Evolutionary conservation across 2,888 invertebrate genomes (phyloP), one percentile per base, ranked within the genome.

Genomic region (Hirtodrosophila alboralis): DNA sequence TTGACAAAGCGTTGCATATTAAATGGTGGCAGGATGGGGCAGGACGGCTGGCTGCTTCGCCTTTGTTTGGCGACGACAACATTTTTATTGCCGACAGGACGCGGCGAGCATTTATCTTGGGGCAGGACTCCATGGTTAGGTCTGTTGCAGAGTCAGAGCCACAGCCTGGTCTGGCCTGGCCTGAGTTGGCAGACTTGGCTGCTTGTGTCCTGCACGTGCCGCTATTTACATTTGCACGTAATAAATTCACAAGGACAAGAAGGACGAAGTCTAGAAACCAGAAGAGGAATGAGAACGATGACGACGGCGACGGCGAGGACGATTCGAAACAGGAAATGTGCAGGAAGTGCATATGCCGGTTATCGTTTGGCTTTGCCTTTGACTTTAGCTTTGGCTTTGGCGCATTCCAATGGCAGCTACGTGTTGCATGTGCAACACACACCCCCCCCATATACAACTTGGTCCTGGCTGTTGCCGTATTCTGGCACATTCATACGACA

Each of bases 171-270:
- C n/a, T n/a, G n/a, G n/a, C n/a, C n/a, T n/a, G n/a, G n/a, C n/a
- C n/a, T n/a, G n/a, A n/a, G 1, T 5, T 2, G 18, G 18, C 18
- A 4, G 18, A 18, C 13, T 16, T 7, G 27, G 10, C 14, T 31
- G 23, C 37, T 16, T 45, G 30, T 51, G 30, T 51, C 72, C 59
- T 61, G 77, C 77, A 88, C 87, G 87, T 88, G 88, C 83, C 67
- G 76, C 87, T 87, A 88, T 87, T 87, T 87, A 87, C 87, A 88
- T 87, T 87, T 85, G 75, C 87, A 87, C 88, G 81, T 88, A 80
- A 88, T 87, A 87, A 87, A 87, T 87, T 85, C 79, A 56, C 37
- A 54, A 54, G 71, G 59, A 62, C 63, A 23, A 47, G 28, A 21
- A 37, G 37, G 37, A 66, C 36, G 10, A 31, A 12, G 41, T 3